Conservation (phyloP, 92 coral and sea anemone genomes). For the Bergia sp. region DNA sequence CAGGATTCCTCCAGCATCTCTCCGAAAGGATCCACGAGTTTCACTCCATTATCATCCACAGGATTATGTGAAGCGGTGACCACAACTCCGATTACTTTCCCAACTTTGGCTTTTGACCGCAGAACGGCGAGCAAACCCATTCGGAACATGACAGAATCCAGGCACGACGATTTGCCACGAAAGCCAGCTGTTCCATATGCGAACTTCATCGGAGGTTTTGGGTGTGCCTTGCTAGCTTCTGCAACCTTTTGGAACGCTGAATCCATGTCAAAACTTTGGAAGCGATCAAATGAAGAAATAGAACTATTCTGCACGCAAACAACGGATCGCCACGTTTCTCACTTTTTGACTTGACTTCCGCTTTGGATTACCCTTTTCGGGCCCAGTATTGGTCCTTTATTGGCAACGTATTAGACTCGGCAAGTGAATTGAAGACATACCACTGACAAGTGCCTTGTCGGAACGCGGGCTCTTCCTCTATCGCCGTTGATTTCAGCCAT, state of each 20-base stretch:
- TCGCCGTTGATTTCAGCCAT: conserved; percentile 55
- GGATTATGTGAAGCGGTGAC: conserved; percentile 99
- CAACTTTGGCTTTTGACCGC: conserved; percentile 86
- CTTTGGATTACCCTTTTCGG: not conserved
- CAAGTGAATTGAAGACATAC: not conserved
- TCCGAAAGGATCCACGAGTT: conserved; percentile 95
- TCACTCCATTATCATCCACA: conserved; percentile 94
- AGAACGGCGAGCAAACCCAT: conserved; percentile 95
- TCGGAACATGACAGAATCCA: conserved; percentile 95
- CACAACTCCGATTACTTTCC: conserved; percentile 86
- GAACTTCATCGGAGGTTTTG: conserved; percentile 81
- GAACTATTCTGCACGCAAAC: not conserved
- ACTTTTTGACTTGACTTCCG: not conserved
- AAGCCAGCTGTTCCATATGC: conserved; percentile 98
- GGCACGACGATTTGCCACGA: conserved; percentile 72
- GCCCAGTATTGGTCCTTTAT: conserved; percentile 1
- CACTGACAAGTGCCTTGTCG: conserved; percentile 30
- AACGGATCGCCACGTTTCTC: conserved; percentile 32
- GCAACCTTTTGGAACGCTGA: conserved; percentile 66
- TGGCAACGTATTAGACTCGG: not conserved
- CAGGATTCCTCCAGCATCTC: conserved; percentile 95
- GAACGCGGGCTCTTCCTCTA: conserved; percentile 68
- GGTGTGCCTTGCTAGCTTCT: conserved; percentile 73
- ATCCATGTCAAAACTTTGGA: conserved; percentile 58
- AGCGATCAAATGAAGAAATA: not conserved